These are phyloP conservation scores for Anthoscopus minutus DNA, from an alignment of 2,113 vertebrate genomes.

Conservation along the genomic window DNA sequence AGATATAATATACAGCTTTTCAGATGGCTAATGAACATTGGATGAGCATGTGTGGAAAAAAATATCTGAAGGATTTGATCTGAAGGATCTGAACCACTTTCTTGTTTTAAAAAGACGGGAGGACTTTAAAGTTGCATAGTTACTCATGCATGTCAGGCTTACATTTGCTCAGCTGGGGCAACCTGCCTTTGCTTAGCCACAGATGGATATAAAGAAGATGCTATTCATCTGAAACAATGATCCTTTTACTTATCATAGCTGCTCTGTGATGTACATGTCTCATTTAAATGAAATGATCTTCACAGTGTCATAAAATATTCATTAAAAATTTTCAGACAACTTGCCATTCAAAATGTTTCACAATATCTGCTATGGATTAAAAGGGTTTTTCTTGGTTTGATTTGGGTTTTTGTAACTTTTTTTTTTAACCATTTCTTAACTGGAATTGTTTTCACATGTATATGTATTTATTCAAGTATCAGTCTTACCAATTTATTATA, in stretches of 20 bases:
- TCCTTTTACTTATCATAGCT: not conserved
- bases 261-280: not conserved
- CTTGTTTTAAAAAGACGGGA: not conserved
- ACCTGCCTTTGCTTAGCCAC: not conserved
- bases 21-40: not conserved
- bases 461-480: not conserved
- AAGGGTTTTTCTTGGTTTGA: not conserved
- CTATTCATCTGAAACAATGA: constrained; percentile 30
- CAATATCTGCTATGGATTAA: not conserved
- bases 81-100: not conserved
- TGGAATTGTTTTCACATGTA: not conserved
- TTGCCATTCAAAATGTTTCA: not conserved
- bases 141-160: not conserved
- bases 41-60: not conserved
- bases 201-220: not conserved
- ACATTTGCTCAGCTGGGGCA: not conserved
- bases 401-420: no score
- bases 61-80: not conserved
- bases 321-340: constrained; percentile 32
- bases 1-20: fast-evolving
- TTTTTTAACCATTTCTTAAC: not conserved
- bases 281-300: constrained; percentile 26
- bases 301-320: constrained; percentile 47
- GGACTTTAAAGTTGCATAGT: not conserved
- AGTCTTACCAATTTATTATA: not conserved